These are phyloP conservation scores for Enhydra lutris DNA, from an alignment of 2,113 vertebrate species.

Conservation along the genomic window DNA sequence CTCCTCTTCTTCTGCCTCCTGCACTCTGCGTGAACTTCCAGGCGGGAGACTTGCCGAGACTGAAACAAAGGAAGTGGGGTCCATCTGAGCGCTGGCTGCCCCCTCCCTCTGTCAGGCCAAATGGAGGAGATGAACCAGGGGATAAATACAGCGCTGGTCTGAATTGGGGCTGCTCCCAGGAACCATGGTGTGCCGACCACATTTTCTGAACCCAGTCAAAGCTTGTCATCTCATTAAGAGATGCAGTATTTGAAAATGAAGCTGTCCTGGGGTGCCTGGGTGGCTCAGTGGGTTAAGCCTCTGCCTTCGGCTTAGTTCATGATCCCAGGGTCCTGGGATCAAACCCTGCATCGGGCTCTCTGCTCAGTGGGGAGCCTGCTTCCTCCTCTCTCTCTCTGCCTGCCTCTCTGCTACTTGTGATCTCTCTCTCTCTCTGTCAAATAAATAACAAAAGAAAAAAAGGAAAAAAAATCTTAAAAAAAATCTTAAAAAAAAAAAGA, in stretches of 20 bases:
- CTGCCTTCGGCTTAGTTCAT: too few species aligned
- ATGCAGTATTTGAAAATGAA: neutral
- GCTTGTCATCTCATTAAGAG: neutral
- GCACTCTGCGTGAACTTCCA: slow-evolving; percentile 79
- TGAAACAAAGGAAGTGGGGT: slow-evolving; percentile 65
- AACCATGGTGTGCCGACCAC: neutral
- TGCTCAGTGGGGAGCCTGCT: too few species aligned
- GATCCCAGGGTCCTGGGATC: too few species aligned
- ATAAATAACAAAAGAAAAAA: too few species aligned
- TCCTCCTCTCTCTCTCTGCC: too few species aligned
- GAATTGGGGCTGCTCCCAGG: neutral
- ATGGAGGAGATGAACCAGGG: neutral
- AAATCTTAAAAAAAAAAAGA: too few species aligned
- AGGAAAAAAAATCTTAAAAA: too few species aligned
- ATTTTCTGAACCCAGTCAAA: neutral
- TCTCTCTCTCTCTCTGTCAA: too few species aligned
- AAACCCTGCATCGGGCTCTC: too few species aligned
- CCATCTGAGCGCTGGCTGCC: neutral
- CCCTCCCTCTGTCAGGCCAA: neutral
- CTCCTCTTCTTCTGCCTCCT: slow-evolving; percentile 62
- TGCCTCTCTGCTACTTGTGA: too few species aligned
- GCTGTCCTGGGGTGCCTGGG: too few species aligned
- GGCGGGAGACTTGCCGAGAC: slow-evolving; percentile 82
- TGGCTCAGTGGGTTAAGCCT: too few species aligned
- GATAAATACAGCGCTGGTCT: neutral